Evolutionary conservation across 2,113 vertebrate genomes (phyloP).

Genomic region (Lepus timidus): DNA sequence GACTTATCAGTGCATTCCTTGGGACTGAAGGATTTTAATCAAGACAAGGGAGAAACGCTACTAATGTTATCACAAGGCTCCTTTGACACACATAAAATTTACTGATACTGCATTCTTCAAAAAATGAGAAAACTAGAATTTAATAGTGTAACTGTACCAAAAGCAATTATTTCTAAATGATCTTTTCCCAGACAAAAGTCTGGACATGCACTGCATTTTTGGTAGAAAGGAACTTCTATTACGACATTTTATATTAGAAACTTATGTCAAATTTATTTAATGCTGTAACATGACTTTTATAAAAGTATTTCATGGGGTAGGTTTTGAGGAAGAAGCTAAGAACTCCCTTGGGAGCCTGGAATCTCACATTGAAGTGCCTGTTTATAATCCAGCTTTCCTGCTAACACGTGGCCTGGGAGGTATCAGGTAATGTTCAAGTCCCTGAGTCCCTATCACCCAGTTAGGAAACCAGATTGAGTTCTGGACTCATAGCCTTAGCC

Average conservation of each 20-base stretch:
- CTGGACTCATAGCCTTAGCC: too few species aligned
- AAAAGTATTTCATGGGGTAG: constrained; percentile 18
- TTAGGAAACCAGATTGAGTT: too few species aligned
- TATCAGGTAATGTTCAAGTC: too few species aligned
- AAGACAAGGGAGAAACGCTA: background rate
- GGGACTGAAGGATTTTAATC: background rate
- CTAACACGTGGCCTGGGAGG: too few species aligned
- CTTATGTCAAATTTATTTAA: constrained; percentile 49
- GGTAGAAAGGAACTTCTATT: constrained; percentile 16
- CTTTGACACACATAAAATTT: constrained; percentile 52
- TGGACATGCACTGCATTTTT: constrained; percentile 1
- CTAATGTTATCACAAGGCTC: constrained; percentile 45
- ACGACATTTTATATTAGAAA: constrained; percentile 51
- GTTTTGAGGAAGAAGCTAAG: too few species aligned
- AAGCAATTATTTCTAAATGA: constrained; percentile 54
- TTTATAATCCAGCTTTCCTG: too few species aligned
- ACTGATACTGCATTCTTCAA: background rate
- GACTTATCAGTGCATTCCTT: background rate
- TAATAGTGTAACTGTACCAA: constrained; percentile 24
- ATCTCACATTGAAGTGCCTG: too few species aligned
- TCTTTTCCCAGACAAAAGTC: constrained; percentile 12
- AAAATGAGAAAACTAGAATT: constrained; percentile 42
- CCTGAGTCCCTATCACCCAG: too few species aligned
- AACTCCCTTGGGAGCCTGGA: too few species aligned
- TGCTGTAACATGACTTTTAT: background rate